Percentiles rank a stretch among this genome's conserved stretches.
Conservation (phyloP, 2,888 invertebrate species). For the Rhingia campestris region DNA sequence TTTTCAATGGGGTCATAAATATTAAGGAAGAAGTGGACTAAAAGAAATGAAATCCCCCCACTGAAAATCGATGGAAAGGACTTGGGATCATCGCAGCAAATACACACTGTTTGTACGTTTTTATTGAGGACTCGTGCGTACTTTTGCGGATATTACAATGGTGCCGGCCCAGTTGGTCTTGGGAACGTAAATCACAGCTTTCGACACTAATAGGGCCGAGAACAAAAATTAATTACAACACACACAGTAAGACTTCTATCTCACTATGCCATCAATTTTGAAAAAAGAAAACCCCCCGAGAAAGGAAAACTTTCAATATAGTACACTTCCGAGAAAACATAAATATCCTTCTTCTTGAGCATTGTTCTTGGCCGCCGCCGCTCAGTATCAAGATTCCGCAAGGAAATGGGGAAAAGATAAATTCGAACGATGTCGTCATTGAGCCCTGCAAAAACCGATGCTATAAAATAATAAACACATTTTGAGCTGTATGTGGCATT, state of each 20-base stretch:
- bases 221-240: constrained; percentile 70
- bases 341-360: constrained; percentile 29
- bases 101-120: background rate
- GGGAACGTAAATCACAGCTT: constrained; percentile 64
- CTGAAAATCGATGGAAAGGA: constrained; percentile 19
- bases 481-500: constrained; percentile 58
- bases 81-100: constrained; percentile 20
- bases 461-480: constrained; percentile 65
- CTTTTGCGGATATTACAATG: background rate
- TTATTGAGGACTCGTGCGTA: constrained; percentile 49
- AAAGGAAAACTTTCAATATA: constrained; percentile 23
- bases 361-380: constrained; percentile 3
- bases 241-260: constrained; percentile 50
- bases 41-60: constrained; percentile 7
- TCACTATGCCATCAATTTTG: constrained; percentile 60
- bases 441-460: constrained; percentile 49
- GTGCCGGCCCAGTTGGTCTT: constrained; percentile 31
- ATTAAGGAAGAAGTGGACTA: constrained; percentile 19
- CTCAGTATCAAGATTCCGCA: constrained; percentile 1
- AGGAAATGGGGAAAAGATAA: constrained; percentile 33
- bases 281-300: background rate
- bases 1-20: constrained; percentile 61
- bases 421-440: constrained; percentile 57
- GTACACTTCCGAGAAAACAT: constrained; percentile 19
- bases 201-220: constrained; percentile 64